Conservation (phyloP, 2,888 invertebrate genomes). For the Chromoteleia sp. region DNA sequence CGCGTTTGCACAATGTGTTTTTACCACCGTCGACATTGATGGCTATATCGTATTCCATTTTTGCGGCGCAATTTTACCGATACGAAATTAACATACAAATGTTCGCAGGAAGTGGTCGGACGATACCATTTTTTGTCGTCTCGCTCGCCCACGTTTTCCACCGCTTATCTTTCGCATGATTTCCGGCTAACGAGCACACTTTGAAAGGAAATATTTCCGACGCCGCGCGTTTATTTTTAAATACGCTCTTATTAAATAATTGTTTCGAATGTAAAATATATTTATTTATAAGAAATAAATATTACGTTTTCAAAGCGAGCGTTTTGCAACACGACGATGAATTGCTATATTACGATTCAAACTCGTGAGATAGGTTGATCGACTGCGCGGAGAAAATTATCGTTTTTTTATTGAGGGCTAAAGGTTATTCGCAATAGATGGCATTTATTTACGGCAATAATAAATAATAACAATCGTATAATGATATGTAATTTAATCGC, state of each 20-base stretch:
- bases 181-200: slow-evolving; percentile 34
- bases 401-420: slow-evolving; percentile 46
- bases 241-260: background rate
- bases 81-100: slow-evolving; percentile 51
- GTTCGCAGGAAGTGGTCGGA: slow-evolving; percentile 49
- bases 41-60: slow-evolving; percentile 43
- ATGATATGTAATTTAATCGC: slow-evolving; percentile 48
- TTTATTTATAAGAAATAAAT: slow-evolving; percentile 14
- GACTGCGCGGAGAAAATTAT: slow-evolving; percentile 30
- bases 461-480: slow-evolving; percentile 49
- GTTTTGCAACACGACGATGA: slow-evolving; percentile 43
- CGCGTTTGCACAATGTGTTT: slow-evolving; percentile 46
- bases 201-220: slow-evolving; percentile 20
- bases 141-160: slow-evolving; percentile 42
- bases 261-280: slow-evolving; percentile 1
- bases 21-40: slow-evolving; percentile 31
- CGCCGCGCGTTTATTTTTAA: background rate
- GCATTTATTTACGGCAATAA: slow-evolving; percentile 45
- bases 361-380: slow-evolving; percentile 33
- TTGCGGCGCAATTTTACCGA: slow-evolving; percentile 39
- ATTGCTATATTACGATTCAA: slow-evolving; percentile 35
- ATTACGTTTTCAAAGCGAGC: background rate
- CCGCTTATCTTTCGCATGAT: slow-evolving; percentile 37
- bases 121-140: slow-evolving; percentile 49
- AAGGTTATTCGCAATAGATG: slow-evolving; percentile 39